Base-by-base conservation (phyloP, 2,888 invertebrate species). In the Apocheima hispidaria region DNA sequence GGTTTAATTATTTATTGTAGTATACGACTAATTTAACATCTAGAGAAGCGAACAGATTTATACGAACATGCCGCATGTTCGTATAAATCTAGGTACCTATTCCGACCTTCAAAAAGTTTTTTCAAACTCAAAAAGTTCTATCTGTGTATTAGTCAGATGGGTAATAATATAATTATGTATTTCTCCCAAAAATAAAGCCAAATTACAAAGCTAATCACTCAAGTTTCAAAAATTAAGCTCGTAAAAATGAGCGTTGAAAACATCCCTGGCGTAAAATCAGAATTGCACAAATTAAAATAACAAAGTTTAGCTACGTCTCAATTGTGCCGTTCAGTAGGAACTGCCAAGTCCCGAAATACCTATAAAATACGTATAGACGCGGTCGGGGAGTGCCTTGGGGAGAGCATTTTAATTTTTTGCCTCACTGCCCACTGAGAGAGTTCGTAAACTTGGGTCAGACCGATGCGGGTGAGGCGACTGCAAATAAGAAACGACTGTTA, bases 371-470 rank as follows among this genome's bases (percentile, higher is more conserved):
- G 49, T 49, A 43, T 53, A 38, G n/a, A n/a, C n/a, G n/a, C 49
- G 44, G 18, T 51, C 51, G 54, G 59, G 60, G 58, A 26, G 51
- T 38, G 65, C 46, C 74, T 67, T 65, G 40, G 57, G 72, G 73
- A 76, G 72, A 71, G 63, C 77, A 71, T 86, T 89, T 86, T 84
- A 92, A 91, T 92, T 92, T 90, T 88, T 89, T 87, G 90, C 89
- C 84, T 74, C 80, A 78, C 68, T 83, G 87, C 85, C 62, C 78
- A 72, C 75, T 66, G 68, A 52, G 66, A 18, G 43, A 60, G 58
- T 54, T 63, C 66, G 21, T 16, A 18, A 30, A 21, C 6, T 18
- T 12, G 5, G 9, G 33, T 12, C 35, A 53, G 18, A 48, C 49
- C 20, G 14, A 14, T 6, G 14, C 60, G 21, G 14, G 1, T 18